Conservation (phyloP, 2,888 invertebrate species). For the Mesoligia furuncula region DNA sequence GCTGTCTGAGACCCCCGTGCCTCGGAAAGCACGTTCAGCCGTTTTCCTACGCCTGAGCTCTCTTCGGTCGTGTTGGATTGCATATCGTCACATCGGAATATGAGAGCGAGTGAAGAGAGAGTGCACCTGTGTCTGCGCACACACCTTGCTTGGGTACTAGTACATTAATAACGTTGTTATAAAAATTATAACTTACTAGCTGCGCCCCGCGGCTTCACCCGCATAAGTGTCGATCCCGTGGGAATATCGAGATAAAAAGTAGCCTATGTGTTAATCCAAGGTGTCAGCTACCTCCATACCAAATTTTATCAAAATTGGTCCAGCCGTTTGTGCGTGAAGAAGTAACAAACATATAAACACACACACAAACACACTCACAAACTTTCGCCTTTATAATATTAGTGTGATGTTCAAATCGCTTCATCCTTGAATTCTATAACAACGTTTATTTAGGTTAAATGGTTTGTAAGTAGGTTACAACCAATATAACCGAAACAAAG, state of each 20-base stretch:
- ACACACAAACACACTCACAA: no score
- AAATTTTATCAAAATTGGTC: no score
- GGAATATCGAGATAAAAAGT: no score
- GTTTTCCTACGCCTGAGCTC: background rate
- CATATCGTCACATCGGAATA: background rate
- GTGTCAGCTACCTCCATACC: no score
- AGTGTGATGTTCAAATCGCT: no score
- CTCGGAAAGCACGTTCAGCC: background rate
- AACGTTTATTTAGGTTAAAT: constrained; percentile 1
- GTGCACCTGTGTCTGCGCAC: background rate
- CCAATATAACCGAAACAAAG: constrained; percentile 21
- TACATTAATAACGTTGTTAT: background rate
- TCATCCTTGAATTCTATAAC: background rate
- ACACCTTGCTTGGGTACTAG: background rate
- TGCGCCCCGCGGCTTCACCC: no score
- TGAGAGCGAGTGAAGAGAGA: background rate
- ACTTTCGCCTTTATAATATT: no score
- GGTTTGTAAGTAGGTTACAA: background rate
- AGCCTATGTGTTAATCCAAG: no score
- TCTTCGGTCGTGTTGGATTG: background rate
- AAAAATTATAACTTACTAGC: background rate
- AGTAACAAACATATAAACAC: no score
- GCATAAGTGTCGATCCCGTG: no score
- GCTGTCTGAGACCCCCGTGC: no score
- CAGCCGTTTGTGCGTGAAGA: no score